Conservation (phyloP, 2,113 vertebrate species). For the Cinclus mexicanus region DNA sequence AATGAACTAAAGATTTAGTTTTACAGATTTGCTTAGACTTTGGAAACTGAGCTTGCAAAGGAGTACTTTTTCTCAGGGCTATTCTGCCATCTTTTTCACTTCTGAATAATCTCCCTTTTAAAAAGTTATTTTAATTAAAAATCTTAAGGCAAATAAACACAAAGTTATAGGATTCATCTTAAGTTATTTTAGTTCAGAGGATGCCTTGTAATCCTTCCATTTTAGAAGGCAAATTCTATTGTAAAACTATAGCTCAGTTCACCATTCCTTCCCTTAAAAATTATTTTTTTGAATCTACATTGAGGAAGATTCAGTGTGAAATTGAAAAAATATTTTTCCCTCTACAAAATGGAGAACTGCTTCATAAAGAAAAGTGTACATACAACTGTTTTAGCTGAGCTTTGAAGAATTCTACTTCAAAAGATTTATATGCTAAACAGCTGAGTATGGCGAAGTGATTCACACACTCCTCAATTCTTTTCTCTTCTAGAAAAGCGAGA, state of each 20-base stretch:
- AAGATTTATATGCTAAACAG: conserved; percentile 1
- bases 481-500: conserved; percentile 22
- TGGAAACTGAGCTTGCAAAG: not conserved
- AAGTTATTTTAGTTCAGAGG: not conserved
- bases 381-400: not conserved
- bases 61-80: not conserved
- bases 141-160: not conserved
- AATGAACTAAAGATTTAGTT: not conserved
- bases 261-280: conserved; percentile 34
- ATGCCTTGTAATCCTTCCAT: not conserved
- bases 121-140: not conserved
- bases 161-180: not conserved
- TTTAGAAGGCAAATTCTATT: not conserved
- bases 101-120: not conserved
- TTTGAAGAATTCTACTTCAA: conserved; percentile 44
- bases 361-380: conserved; percentile 37
- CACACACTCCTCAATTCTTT: not conserved
- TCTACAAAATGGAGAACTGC: conserved; percentile 10
- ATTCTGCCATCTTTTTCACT: not conserved
- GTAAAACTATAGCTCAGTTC: not conserved
- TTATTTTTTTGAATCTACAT: not conserved
- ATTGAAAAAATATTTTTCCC: conserved; percentile 1
- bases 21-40: not conserved
- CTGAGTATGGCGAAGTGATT: not conserved
- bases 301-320: conserved; percentile 8